Conservation (phyloP, 2,113 vertebrate species). For the Microcebus jonahi region DNA sequence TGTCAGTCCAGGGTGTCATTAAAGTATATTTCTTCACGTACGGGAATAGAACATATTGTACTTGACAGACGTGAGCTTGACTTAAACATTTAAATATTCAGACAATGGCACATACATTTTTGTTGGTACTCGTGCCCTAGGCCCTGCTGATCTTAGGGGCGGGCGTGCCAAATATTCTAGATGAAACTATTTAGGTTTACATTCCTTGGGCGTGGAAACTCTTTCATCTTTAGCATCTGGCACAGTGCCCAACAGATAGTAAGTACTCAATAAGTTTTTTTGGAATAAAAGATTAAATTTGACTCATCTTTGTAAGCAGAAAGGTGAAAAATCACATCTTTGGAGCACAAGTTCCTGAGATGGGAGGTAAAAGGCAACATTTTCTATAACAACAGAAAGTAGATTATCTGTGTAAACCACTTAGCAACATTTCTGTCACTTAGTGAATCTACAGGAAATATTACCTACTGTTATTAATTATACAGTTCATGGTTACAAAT, state of each 20-base stretch:
- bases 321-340: background rate
- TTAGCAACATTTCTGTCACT: background rate
- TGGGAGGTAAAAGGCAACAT: background rate
- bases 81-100: background rate
- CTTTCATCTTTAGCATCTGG: background rate
- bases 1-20: background rate
- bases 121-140: background rate
- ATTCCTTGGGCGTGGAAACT: background rate
- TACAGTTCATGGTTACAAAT: background rate
- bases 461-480: conserved; percentile 15
- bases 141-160: background rate
- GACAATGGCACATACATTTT: background rate
- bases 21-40: background rate
- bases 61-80: conserved; percentile 8
- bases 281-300: background rate
- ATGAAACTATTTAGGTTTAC: background rate
- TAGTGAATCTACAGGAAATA: background rate
- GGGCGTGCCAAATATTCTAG: background rate
- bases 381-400: background rate
- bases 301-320: background rate
- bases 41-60: background rate
- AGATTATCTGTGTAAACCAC: background rate
- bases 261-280: background rate
- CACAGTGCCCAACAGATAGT: background rate
- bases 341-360: background rate